These are phyloP conservation scores for Ennomos fuscantarius DNA, from an alignment of 2,888 invertebrate genomes.

Conservation along the genomic window DNA sequence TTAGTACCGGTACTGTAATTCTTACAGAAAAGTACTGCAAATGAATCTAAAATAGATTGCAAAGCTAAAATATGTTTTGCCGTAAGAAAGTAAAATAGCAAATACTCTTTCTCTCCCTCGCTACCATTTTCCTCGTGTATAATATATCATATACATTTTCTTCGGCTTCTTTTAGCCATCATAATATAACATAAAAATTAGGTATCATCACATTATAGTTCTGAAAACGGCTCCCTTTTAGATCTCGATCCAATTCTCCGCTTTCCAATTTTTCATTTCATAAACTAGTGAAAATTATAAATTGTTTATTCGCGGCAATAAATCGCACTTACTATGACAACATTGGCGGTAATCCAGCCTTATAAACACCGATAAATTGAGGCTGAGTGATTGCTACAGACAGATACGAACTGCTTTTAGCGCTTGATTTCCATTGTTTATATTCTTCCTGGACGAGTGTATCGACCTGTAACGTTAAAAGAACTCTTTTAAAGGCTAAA, in stretches of 20 bases:
- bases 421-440: constrained; percentile 2
- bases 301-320: constrained; percentile 38
- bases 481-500: neutral
- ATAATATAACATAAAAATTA: no score
- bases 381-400: constrained; percentile 34
- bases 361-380: constrained; percentile 52
- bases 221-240: no score
- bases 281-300: constrained; percentile 3
- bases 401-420: constrained; percentile 42
- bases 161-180: no score
- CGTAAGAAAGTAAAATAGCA: no score
- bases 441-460: constrained; percentile 21
- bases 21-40: no score
- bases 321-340: constrained; percentile 47
- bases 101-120: no score
- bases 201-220: no score
- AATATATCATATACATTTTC: no score
- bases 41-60: no score
- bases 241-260: neutral
- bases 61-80: no score
- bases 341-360: constrained; percentile 59
- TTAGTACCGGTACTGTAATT: no score
- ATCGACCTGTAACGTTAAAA: constrained; percentile 1
- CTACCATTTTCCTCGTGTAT: no score
- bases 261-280: neutral